Percentiles rank a stretch among this genome's conserved stretches.
phyloP scores from a whole-genome alignment of 1,140 invertebrate genomes.

The Sesamia nonagrioides region DNA sequence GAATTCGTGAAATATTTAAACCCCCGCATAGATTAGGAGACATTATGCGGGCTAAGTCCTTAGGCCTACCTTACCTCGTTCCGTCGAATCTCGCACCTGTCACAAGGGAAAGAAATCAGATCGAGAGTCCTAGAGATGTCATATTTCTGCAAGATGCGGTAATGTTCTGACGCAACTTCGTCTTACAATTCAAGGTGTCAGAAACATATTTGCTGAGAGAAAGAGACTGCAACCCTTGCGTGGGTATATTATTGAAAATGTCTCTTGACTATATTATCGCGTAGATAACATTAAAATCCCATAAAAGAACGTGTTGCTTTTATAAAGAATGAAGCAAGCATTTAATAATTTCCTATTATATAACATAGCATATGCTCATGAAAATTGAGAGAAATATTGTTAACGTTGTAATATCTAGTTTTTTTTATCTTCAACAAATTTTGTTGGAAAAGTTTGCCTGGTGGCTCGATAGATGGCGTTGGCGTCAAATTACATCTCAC shows the following conservation, averaged over 20 bases:
- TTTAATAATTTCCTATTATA: too few relatives aligned
- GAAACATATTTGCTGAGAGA: constrained; percentile 9
- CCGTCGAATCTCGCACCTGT: constrained; percentile 22
- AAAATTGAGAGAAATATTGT: too few relatives aligned
- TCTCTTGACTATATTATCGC: neutral
- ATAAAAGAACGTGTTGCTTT: too few relatives aligned
- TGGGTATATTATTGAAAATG: neutral
- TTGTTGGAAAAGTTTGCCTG: too few relatives aligned
- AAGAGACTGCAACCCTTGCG: neutral
- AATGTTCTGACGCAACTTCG: constrained; percentile 8
- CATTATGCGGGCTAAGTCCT: constrained; percentile 5
- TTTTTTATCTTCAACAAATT: too few relatives aligned
- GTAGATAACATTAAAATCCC: too few relatives aligned
- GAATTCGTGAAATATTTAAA: neutral
- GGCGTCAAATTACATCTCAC: too few relatives aligned
- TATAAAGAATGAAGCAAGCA: too few relatives aligned
- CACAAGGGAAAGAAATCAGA: constrained; percentile 30
- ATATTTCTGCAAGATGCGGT: constrained; percentile 25
- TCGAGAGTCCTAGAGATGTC: constrained; percentile 27
- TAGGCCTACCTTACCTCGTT: neutral
- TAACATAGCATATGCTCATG: too few relatives aligned
- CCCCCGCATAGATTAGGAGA: neutral
- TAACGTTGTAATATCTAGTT: too few relatives aligned
- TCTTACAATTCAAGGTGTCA: constrained; percentile 29
- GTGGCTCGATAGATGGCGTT: too few relatives aligned